A percentile compares a stretch with the other conserved stretches of the same genome.
phyloP scores from a whole-genome alignment of 2,113 vertebrate genomes.

The Clarias magur region DNA sequence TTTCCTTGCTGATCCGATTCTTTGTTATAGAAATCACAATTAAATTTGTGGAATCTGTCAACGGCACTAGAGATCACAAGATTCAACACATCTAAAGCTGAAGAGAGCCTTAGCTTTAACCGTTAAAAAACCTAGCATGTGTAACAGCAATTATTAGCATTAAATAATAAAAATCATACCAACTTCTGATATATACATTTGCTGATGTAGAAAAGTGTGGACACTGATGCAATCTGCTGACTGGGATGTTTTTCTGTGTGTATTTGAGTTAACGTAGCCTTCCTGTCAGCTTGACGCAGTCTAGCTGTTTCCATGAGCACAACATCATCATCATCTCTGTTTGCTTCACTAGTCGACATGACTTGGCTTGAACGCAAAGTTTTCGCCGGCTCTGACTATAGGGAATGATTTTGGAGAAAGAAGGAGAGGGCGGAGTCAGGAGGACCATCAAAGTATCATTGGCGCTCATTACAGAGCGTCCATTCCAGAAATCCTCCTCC shows the following conservation, averaged over 20 bases:
- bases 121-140: neutral
- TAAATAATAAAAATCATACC: neutral
- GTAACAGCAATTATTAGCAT: neutral
- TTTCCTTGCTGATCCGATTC: too few species aligned
- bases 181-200: neutral
- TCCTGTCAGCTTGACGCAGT: neutral
- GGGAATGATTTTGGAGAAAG: conserved; percentile 9
- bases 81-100: neutral
- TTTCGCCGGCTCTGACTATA: neutral
- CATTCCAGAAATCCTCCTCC: conserved; percentile 4
- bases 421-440: conserved; percentile 41
- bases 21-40: neutral
- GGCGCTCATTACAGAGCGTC: conserved; percentile 42
- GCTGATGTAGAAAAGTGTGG: neutral
- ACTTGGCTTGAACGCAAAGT: neutral
- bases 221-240: neutral
- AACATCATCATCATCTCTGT: neutral
- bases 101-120: neutral
- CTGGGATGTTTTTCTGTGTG: neutral
- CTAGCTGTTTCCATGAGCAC: neutral
- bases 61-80: neutral
- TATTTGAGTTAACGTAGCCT: neutral
- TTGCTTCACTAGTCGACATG: neutral
- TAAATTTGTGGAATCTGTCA: neutral
- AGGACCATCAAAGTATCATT: conserved; percentile 46